Base-by-base conservation (phyloP, 2,113 vertebrate species). In the Hypomesus transpacificus region DNA sequence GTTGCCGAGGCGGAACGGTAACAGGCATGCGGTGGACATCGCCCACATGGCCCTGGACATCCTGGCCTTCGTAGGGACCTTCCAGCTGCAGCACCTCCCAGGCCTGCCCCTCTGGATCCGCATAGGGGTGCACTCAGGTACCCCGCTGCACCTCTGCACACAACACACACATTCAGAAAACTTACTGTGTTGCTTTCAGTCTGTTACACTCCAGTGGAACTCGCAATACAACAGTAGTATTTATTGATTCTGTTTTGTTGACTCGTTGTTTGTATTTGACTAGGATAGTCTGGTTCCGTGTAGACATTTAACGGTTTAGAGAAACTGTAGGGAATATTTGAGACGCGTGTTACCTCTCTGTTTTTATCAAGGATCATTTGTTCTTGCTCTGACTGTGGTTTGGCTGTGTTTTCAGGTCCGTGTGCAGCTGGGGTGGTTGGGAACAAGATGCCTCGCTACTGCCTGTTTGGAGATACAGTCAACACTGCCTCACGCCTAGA, bases 91-190 rank as follows among this genome's bases (percentile, higher is more conserved):
- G 58, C 97, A 98, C 81, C 91, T 99, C 63, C 97, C 97, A 0
- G 95, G 94, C 50, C 93, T 99, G 75, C 96, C 97, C 16, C 90
- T 99, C 69, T 99, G 97, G 96, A 98, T 99, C 74, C 95, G 97
- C n/a, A 98, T 99, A 50, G 97, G 97, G 31, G 92, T 99, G 57
- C 96, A 99, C 83, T 98, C 97, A 86, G 97, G 97, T 98, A 92
- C 65, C 34, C 3, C 54, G 13, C 54, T 16, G 1, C 11, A 54
- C n/a, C 26, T n/a, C 5, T 46, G 5, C 20, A 14, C 14, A 13
- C 3, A 46, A 14, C 22, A 21, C 9, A n/a, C 18, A 31, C 11
- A 52, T 14, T 61, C 24, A 21, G 17, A 3, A 11, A 20, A 53
- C 17, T 1, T 68, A 46, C 17, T 22, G 3, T 34, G 31, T 5